A percentile compares a stretch with the other conserved stretches of the same genome.
phyloP scores from a whole-genome alignment of 2,888 invertebrate genomes.

The Cartodere bifasciata region DNA sequence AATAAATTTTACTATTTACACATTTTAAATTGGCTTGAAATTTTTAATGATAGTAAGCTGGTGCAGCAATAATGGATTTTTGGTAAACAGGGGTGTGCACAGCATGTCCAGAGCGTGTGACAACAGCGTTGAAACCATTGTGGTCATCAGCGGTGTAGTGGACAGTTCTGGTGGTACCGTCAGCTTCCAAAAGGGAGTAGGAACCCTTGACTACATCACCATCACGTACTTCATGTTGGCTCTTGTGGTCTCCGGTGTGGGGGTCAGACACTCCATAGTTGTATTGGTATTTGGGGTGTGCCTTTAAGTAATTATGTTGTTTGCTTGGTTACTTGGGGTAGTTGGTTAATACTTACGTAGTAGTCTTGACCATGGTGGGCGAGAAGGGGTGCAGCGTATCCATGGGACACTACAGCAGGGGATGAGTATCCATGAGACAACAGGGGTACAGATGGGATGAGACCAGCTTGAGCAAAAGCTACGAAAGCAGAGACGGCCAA shows the following conservation, averaged over 20 bases:
- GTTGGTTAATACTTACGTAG: background rate
- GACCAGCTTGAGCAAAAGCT: background rate
- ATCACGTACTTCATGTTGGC: conserved; percentile 9
- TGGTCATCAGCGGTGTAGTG: too few species aligned
- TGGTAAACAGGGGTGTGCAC: conserved; percentile 29
- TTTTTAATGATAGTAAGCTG: conserved; percentile 4
- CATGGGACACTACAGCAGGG: conserved; percentile 1
- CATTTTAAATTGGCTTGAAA: background rate
- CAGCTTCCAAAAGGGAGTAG: conserved; percentile 9
- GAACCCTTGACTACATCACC: too few species aligned
- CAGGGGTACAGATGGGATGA: conserved; percentile 4
- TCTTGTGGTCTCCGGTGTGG: conserved; percentile 9
- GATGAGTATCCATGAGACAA: too few species aligned
- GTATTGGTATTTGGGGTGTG: conserved; percentile 10
- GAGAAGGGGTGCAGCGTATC: background rate
- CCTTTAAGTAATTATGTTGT: conserved; percentile 2
- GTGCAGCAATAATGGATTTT: conserved; percentile 2
- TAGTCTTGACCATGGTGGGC: background rate
- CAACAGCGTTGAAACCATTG: conserved; percentile 30
- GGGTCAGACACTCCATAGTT: conserved; percentile 9
- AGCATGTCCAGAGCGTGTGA: conserved; percentile 35
- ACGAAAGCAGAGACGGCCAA: background rate
- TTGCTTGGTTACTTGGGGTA: background rate
- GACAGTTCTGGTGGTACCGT: conserved; percentile 12
- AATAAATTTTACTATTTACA: too few species aligned